Percentiles rank a stretch among this genome's conserved stretches.
Conservation (phyloP, 2,797 vertebrate species). For the Xenops minutus region DNA sequence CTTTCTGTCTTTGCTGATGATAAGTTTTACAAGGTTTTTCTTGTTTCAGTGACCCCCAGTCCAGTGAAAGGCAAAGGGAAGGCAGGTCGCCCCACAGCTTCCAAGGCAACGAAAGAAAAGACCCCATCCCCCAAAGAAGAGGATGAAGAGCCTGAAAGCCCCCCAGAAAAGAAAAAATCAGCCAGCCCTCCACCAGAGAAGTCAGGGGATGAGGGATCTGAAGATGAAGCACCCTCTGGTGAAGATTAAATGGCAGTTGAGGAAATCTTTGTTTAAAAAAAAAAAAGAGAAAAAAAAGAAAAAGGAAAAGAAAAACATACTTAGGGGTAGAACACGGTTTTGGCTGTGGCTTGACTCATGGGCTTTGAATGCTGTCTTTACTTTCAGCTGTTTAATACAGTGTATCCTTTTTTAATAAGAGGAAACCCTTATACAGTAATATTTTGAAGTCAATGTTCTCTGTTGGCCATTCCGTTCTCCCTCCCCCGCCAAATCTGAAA, state of each 20-base stretch:
- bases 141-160: slow-evolving; percentile 81
- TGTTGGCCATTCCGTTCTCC: slow-evolving; percentile 63
- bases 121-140: slow-evolving; percentile 92
- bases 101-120: slow-evolving; percentile 92
- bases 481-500: slow-evolving; percentile 65
- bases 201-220: slow-evolving; percentile 90
- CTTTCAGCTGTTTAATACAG: slow-evolving; percentile 77
- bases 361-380: slow-evolving; percentile 80
- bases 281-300: not conserved
- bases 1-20: not conserved
- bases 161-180: slow-evolving; percentile 84
- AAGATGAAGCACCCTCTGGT: slow-evolving; percentile 95
- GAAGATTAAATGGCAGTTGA: slow-evolving; percentile 89
- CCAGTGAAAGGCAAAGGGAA: slow-evolving; percentile 98
- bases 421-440: slow-evolving; percentile 65
- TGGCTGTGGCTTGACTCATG: slow-evolving; percentile 81
- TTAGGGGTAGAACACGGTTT: slow-evolving; percentile 80
- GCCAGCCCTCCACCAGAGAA: slow-evolving; percentile 86
- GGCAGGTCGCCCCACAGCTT: slow-evolving; percentile 86
- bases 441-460: slow-evolving; percentile 72
- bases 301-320: slow-evolving; percentile 70
- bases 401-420: slow-evolving; percentile 68
- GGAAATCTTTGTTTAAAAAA: slow-evolving; percentile 67
- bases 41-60: slow-evolving; percentile 90
- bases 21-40: not conserved